Evolutionary conservation across 2,113 vertebrate species (phyloP).

Genomic region (Aspiorhynchus laticeps): DNA sequence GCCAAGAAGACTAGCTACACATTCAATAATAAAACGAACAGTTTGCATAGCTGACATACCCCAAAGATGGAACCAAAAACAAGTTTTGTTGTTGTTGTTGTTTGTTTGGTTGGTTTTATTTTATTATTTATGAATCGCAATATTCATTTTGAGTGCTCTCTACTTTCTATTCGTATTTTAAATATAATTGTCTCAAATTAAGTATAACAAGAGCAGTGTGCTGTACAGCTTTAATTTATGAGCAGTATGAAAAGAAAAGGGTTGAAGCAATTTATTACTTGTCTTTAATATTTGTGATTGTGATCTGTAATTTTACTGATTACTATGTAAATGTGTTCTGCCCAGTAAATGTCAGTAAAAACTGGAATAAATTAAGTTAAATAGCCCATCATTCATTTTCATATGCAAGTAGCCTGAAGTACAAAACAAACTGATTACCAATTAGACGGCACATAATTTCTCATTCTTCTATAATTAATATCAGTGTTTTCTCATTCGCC

Average conservation of each 20-base stretch:
- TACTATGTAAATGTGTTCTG: slow-evolving; percentile 53
- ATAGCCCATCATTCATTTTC: slow-evolving; percentile 45
- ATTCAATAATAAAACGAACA: not conserved
- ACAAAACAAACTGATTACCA: slow-evolving; percentile 56
- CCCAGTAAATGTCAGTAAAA: slow-evolving; percentile 43
- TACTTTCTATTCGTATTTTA: slow-evolving; percentile 34
- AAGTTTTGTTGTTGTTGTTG: not conserved
- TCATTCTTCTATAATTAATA: slow-evolving; percentile 53
- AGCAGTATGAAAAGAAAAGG: slow-evolving; percentile 29
- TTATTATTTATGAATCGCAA: slow-evolving; percentile 23
- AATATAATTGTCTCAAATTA: slow-evolving; percentile 17
- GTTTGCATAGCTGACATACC: slow-evolving; percentile 49
- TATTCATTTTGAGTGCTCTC: slow-evolving; percentile 47
- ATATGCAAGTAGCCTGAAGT: slow-evolving; percentile 40
- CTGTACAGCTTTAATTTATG: slow-evolving; percentile 14
- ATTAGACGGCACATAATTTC: slow-evolving; percentile 50
- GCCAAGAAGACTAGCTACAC: slow-evolving; percentile 38
- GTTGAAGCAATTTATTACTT: slow-evolving; percentile 26
- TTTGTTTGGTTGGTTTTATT: not conserved
- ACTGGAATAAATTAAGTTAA: slow-evolving; percentile 45
- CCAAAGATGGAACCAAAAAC: slow-evolving; percentile 40
- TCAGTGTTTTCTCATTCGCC: slow-evolving; percentile 48
- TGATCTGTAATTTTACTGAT: slow-evolving; percentile 50
- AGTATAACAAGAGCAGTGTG: not conserved
- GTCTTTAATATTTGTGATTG: slow-evolving; percentile 41